Evolutionary conservation across 2,888 invertebrate genomes (phyloP).

Genomic region (Lasioglossum marginatum): DNA sequence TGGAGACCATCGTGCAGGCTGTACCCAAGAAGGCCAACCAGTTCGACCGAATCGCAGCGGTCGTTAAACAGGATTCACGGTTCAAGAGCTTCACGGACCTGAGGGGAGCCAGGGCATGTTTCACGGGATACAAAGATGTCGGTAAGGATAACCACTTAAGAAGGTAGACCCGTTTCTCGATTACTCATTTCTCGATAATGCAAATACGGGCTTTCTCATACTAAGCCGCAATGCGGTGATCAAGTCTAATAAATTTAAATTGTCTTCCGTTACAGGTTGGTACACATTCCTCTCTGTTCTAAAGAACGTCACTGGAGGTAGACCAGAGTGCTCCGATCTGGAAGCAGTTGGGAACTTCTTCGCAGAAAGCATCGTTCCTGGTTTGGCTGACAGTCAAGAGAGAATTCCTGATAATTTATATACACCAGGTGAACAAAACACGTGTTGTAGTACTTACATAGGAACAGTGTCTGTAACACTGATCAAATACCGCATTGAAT

Average conservation of each 20-base stretch:
- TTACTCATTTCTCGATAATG: too few species aligned
- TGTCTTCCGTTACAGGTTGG: slow-evolving; percentile 74
- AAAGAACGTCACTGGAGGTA: slow-evolving; percentile 67
- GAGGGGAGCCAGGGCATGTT: slow-evolving; percentile 90
- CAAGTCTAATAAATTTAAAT: not conserved
- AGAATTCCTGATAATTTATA: slow-evolving; percentile 70
- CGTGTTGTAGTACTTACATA: not conserved
- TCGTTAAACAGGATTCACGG: slow-evolving; percentile 87
- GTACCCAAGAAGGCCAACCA: slow-evolving; percentile 86
- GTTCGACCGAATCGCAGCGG: slow-evolving; percentile 88
- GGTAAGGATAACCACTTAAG: slow-evolving; percentile 82
- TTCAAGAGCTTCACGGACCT: slow-evolving; percentile 88
- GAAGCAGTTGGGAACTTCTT: slow-evolving; percentile 88
- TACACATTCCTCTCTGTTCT: slow-evolving; percentile 76
- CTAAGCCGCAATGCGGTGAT: too few species aligned
- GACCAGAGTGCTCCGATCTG: slow-evolving; percentile 79
- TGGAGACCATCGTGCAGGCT: slow-evolving; percentile 88
- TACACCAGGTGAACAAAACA: slow-evolving; percentile 70
- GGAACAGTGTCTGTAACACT: not conserved
- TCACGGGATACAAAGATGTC: slow-evolving; percentile 92
- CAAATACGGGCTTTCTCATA: too few species aligned
- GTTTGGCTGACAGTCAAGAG: slow-evolving; percentile 43
- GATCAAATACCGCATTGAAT: slow-evolving; percentile 32
- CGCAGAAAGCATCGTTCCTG: slow-evolving; percentile 87
- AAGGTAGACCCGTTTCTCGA: too few species aligned